Evolutionary conservation across 2,888 invertebrate genomes (phyloP), one percentile per base, ranked within the genome.

Genomic region (Electrophaes corylata): DNA sequence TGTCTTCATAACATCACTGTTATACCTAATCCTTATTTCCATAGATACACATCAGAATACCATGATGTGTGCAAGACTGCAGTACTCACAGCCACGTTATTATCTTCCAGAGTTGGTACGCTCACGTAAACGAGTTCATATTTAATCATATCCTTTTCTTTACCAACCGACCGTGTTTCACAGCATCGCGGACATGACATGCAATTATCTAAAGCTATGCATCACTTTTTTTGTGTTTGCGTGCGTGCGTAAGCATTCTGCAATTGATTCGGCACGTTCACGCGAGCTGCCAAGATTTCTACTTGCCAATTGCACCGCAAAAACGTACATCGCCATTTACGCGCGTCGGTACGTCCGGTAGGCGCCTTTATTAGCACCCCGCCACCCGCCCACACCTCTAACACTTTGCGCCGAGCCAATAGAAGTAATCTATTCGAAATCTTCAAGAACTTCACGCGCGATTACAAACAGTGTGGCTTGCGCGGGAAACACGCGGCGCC

Each of bases 371-470:
- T 66, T 66, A 74, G 66, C 76, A 70, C 70, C 71, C 68, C 71
- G 65, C 72, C 65, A 74, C 73, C 79, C 76, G 66, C 72, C 70
- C 64, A 59, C 69, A 52, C 66, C 63, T 61, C 67, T 49, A 19
- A 48, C 55, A 43, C 55, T 47, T 50, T 46, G 57, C 66, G 57
- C 58, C 66, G 62, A 70, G 50, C 87, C 88, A 88, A 88, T 88
- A 86, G 83, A 78, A 77, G 76, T 77, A 75, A 81, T 79, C 78
- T 81, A 78, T 79, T 81, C 70, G 76, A 85, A 84, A 84, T 86
- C 83, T 29, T 29, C 26, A 10, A 82, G 78, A 84, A 81, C 78
- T 81, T 79, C 76, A 78, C 79, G 76, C 79, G 76, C 74, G 72
- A 75, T 78, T 72, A 77, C 76, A 71, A 70, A 71, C 71, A 62